Evolutionary conservation across 1,140 invertebrate species (phyloP).

Genomic region (Agrypnia vestita): DNA sequence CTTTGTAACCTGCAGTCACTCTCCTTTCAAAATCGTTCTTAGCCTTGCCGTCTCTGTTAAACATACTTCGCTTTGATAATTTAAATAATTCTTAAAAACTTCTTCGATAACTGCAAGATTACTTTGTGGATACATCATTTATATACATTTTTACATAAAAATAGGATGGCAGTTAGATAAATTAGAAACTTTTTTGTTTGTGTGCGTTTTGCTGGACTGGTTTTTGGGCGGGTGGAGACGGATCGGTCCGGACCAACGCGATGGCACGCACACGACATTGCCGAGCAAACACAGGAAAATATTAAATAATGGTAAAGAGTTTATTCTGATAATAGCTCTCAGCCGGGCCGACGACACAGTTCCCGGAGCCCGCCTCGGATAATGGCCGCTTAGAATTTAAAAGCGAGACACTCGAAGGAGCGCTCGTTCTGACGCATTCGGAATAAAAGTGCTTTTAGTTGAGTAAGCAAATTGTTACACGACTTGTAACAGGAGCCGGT

Average conservation of each 20-base stretch:
- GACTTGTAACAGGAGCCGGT: no score
- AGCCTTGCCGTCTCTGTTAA: no score
- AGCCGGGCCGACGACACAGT: not conserved
- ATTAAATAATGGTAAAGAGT: constrained; percentile 38
- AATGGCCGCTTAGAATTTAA: constrained; percentile 19
- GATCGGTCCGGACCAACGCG: constrained; percentile 25
- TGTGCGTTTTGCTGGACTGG: not conserved
- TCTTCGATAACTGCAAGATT: no score
- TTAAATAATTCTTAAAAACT: no score
- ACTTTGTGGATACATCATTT: no score
- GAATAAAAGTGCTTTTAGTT: constrained; percentile 20
- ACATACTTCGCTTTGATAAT: no score
- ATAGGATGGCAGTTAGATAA: no score
- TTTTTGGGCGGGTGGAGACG: not conserved
- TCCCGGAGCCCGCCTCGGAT: constrained; percentile 10
- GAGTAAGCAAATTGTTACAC: constrained; percentile 11
- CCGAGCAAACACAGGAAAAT: constrained; percentile 26
- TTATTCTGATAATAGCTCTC: constrained; percentile 33
- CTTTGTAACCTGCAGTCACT: no score
- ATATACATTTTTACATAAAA: no score
- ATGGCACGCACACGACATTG: constrained; percentile 32
- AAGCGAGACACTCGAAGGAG: not conserved
- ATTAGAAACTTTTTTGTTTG: constrained; percentile 12
- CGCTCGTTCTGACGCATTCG: constrained; percentile 13
- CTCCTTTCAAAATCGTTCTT: no score